Percentiles rank a stretch among this genome's conserved stretches.
These are phyloP conservation scores for Scaptodrosophila lebanonensis DNA, from an alignment of 1,140 invertebrate genomes.

Conservation along the genomic window DNA sequence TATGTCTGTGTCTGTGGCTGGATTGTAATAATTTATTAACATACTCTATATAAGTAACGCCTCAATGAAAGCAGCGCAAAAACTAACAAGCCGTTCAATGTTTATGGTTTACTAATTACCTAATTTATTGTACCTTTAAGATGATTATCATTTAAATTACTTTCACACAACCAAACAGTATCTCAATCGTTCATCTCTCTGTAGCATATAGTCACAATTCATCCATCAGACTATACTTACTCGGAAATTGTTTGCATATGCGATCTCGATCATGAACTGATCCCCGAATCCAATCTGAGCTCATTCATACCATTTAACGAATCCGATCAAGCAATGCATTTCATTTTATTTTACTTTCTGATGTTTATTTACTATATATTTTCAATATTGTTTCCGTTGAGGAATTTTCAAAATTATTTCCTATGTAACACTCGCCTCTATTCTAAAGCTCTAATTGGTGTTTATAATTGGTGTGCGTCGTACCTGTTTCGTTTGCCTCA, in stretches of 20 bases:
- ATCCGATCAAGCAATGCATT: no score
- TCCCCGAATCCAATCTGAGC: no score
- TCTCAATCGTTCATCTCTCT: slow-evolving; percentile 8
- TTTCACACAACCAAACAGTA: not conserved
- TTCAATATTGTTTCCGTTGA: slow-evolving; percentile 18
- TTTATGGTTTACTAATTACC: slow-evolving; percentile 48
- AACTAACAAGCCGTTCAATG: slow-evolving; percentile 42
- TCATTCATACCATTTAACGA: no score
- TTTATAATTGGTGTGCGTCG: slow-evolving; percentile 69
- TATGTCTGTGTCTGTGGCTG: slow-evolving; percentile 72
- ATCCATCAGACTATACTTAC: not conserved
- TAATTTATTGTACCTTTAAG: slow-evolving; percentile 36
- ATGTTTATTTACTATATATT: slow-evolving; percentile 47
- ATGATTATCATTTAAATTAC: slow-evolving; percentile 51
- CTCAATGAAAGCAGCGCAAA: slow-evolving; percentile 24
- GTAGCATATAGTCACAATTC: slow-evolving; percentile 33
- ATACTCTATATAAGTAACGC: slow-evolving; percentile 8
- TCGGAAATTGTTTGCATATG: no score
- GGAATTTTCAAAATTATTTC: slow-evolving; percentile 13
- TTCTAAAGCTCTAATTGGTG: slow-evolving; percentile 60
- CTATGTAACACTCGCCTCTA: slow-evolving; percentile 36
- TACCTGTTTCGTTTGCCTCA: slow-evolving; percentile 52
- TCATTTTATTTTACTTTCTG: no score
- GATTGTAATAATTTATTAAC: slow-evolving; percentile 55
- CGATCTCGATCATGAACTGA: no score